Percentiles rank a stretch among this genome's conserved stretches.
phyloP scores from a whole-genome alignment of 2,888 invertebrate species.

The Galerucella nymphaeae region DNA sequence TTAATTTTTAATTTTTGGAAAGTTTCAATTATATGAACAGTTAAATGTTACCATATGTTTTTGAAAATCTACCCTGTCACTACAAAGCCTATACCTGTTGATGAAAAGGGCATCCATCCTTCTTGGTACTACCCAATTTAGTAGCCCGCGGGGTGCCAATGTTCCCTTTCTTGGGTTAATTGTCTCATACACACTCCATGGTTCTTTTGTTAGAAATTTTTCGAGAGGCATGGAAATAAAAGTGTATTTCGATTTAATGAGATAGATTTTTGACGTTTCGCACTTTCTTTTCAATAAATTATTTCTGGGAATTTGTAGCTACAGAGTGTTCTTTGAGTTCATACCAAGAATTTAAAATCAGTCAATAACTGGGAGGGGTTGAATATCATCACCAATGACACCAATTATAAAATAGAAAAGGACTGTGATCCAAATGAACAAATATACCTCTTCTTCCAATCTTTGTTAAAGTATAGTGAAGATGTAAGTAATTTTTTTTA shows the following conservation, averaged over 20 bases:
- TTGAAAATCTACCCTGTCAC: slow-evolving; percentile 1
- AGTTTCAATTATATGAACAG: neutral
- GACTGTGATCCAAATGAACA: too few relatives aligned
- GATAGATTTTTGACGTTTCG: slow-evolving; percentile 17
- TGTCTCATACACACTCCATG: slow-evolving; percentile 40
- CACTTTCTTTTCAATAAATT: slow-evolving; percentile 20
- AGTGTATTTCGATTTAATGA: slow-evolving; percentile 15
- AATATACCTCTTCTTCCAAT: too few relatives aligned
- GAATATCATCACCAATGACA: too few relatives aligned
- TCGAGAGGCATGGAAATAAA: slow-evolving; percentile 16
- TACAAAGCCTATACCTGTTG: slow-evolving; percentile 9
- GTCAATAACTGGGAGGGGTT: too few relatives aligned
- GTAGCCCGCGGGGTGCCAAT: slow-evolving; percentile 44
- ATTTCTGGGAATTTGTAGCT: neutral
- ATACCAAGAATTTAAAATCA: too few relatives aligned
- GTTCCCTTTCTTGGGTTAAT: slow-evolving; percentile 44
- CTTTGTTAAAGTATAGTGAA: neutral
- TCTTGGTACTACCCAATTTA: slow-evolving; percentile 27
- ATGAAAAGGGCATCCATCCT: slow-evolving; percentile 18
- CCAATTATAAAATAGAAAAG: too few relatives aligned
- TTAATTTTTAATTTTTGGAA: too few relatives aligned
- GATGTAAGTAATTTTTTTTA: neutral
- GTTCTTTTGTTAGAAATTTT: slow-evolving; percentile 29
- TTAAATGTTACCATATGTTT: slow-evolving; percentile 6
- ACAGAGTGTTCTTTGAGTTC: neutral